phyloP scores from a whole-genome alignment of 23 tunicate species.

The Trididemnum nubilum region DNA sequence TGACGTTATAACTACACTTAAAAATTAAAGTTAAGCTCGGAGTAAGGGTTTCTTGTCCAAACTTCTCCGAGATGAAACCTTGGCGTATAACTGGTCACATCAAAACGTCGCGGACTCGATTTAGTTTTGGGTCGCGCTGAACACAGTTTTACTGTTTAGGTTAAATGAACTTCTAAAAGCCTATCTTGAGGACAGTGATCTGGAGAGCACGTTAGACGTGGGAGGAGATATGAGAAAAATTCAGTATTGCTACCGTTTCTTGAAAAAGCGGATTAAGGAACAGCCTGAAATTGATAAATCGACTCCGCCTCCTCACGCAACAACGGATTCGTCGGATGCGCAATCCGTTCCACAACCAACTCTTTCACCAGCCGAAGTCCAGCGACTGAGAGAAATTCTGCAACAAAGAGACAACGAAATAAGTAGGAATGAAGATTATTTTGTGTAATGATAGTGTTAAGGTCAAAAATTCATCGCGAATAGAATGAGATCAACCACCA shows the following conservation, averaged over 20 bases:
- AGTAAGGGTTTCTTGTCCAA: too few relatives aligned
- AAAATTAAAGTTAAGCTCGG: too few relatives aligned
- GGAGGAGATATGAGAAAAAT: constrained; percentile 97
- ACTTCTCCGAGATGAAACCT: too few relatives aligned
- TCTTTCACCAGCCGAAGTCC: constrained; percentile 65
- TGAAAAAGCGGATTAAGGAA: constrained; percentile 51
- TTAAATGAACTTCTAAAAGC: constrained; percentile 52
- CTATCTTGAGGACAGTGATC: constrained; percentile 73
- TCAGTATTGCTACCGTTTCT: constrained; percentile 66
- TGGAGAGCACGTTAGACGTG: constrained; percentile 76
- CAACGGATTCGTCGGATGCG: neutral
- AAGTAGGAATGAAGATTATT: constrained; percentile 30
- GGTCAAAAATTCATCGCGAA: too few relatives aligned
- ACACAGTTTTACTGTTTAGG: too few relatives aligned
- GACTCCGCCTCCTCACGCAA: neutral
- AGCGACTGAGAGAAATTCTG: constrained; percentile 87
- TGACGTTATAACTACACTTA: too few relatives aligned
- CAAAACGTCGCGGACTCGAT: too few relatives aligned
- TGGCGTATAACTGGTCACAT: too few relatives aligned
- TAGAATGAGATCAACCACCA: too few relatives aligned
- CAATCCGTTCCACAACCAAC: constrained; percentile 18
- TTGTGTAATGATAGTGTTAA: neutral
- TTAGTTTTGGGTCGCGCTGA: too few relatives aligned
- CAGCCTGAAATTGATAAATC: neutral
- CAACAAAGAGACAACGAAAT: constrained; percentile 98